Percentiles rank a stretch among this genome's conserved stretches.
Evolutionary conservation across 1,140 invertebrate species (phyloP).

Genomic region (Contarinia nasturtii): DNA sequence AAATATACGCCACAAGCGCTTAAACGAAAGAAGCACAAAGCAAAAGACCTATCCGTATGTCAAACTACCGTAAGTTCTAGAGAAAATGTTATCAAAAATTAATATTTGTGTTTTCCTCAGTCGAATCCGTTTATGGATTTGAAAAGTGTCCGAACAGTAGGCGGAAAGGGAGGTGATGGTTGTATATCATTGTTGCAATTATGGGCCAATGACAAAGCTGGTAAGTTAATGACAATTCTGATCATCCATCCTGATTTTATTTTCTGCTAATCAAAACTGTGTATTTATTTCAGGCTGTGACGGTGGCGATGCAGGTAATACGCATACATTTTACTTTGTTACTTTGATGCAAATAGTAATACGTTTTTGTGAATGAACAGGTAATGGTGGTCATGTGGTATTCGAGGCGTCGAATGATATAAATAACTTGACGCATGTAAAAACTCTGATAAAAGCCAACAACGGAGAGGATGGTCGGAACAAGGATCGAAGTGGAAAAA

Average conservation of each 20-base stretch:
- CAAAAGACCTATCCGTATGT: no score
- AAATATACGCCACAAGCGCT: no score
- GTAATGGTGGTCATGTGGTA: constrained; percentile 91
- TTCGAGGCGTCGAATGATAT: constrained; percentile 51
- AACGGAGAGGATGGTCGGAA: constrained; percentile 51
- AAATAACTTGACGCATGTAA: constrained; percentile 54
- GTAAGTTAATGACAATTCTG: constrained; percentile 23
- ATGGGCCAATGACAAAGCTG: constrained; percentile 66
- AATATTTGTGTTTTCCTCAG: constrained; percentile 11
- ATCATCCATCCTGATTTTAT: no score
- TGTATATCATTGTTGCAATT: constrained; percentile 63
- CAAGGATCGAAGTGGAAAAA: constrained; percentile 73
- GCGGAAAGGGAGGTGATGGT: constrained; percentile 85
- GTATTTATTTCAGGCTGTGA: no score
- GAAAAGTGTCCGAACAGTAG: constrained; percentile 39
- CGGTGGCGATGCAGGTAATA: background rate
- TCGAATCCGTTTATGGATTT: constrained; percentile 47
- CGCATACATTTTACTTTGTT: background rate
- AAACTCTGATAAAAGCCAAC: constrained; percentile 34
- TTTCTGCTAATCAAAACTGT: no score
- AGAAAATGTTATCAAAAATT: no score
- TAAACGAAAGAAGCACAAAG: no score
- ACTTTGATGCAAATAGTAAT: no score
- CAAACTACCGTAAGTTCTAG: no score
- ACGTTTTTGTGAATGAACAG: no score